Evolutionary conservation across 1,140 invertebrate species (phyloP).

Genomic region (Psix sp.): DNA sequence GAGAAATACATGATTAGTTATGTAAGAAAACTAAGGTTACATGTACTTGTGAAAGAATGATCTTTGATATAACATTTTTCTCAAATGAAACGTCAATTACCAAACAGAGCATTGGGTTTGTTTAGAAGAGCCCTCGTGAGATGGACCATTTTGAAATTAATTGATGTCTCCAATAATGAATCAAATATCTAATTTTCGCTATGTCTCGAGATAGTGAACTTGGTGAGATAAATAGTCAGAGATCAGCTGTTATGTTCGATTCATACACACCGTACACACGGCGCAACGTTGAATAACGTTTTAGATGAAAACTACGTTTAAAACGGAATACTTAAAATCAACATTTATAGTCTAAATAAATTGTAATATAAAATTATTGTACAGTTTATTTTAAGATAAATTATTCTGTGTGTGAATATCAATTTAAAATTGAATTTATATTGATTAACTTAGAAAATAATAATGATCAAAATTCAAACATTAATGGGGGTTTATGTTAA

Average conservation of each 20-base stretch:
- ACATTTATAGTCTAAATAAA: background rate
- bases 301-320: too few relatives aligned
- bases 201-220: background rate
- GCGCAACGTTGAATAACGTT: too few relatives aligned
- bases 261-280: background rate
- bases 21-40: conserved; percentile 50
- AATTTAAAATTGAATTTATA: background rate
- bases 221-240: background rate
- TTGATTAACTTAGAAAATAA: background rate
- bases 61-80: background rate
- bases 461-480: background rate
- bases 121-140: background rate
- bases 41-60: background rate
- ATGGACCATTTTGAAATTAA: conserved; percentile 7
- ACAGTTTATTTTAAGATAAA: background rate
- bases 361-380: background rate
- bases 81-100: background rate
- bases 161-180: background rate
- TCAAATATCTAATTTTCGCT: background rate
- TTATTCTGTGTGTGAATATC: background rate
- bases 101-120: background rate
- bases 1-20: conserved; percentile 57
- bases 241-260: background rate
- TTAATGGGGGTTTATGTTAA: too few relatives aligned
- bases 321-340: too few relatives aligned